Evolutionary conservation across 2,113 vertebrate genomes (phyloP).

Genomic region (Cheirogaleus medius): DNA sequence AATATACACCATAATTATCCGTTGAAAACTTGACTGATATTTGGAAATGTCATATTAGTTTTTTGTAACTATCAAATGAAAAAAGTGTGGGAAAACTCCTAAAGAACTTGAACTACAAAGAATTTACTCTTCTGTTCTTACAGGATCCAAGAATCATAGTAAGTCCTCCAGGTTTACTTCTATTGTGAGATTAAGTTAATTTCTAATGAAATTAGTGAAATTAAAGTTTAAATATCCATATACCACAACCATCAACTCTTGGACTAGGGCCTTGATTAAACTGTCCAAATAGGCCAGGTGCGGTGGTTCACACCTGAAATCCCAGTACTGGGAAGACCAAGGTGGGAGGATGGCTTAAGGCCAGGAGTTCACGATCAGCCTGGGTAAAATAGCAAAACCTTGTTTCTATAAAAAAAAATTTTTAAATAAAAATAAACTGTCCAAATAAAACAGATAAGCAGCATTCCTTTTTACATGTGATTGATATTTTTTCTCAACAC

Average conservation of each 20-base stretch:
- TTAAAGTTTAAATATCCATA: not conserved
- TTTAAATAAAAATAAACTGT: not conserved
- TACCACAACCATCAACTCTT: not conserved
- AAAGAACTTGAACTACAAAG: not conserved
- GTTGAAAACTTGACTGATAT: not conserved
- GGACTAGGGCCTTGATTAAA: not conserved
- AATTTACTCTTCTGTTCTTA: not conserved
- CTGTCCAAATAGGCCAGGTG: not conserved
- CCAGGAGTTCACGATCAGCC: no score
- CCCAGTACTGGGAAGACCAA: no score
- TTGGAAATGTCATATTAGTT: not conserved
- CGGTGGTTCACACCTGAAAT: no score
- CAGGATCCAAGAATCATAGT: not conserved
- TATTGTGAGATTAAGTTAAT: not conserved
- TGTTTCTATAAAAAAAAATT: no score
- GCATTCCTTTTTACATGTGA: not conserved
- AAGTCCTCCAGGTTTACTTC: not conserved
- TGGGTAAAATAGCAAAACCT: no score
- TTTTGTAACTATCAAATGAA: not conserved
- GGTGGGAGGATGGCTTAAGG: no score
- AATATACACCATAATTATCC: not conserved
- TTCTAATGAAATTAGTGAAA: not conserved
- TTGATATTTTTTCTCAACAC: not conserved
- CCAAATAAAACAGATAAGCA: not conserved
- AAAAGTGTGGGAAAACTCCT: fast-evolving